These are phyloP conservation scores for Drosophila elegans DNA, from an alignment of 1,140 invertebrate species.

Conservation along the genomic window DNA sequence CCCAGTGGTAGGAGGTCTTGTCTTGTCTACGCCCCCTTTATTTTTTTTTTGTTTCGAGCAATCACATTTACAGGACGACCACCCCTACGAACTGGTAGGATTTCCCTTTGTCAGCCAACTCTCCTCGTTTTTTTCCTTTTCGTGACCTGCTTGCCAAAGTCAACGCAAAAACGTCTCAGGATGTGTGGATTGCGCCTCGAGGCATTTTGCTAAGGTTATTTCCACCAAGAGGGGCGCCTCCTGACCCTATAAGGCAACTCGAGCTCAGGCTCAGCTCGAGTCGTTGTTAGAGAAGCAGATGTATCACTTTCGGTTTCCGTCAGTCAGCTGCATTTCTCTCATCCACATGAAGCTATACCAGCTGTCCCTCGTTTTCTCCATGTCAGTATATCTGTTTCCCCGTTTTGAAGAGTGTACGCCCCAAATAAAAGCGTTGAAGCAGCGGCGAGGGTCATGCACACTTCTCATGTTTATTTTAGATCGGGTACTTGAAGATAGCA, in stretches of 20 bases:
- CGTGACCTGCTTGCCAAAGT: conserved; percentile 78
- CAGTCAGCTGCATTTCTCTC: conserved; percentile 50
- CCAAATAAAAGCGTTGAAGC: conserved; percentile 51
- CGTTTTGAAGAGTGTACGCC: conserved; percentile 46
- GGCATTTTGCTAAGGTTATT: conserved; percentile 34
- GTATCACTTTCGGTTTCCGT: conserved; percentile 73
- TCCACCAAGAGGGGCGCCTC: conserved; percentile 10
- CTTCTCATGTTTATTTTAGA: conserved; percentile 62
- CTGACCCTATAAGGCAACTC: conserved; percentile 33
- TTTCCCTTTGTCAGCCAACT: conserved; percentile 59
- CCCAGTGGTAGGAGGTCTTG: background rate
- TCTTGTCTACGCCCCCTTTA: conserved; percentile 6
- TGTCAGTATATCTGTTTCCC: conserved; percentile 9
- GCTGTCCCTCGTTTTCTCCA: conserved; percentile 13
- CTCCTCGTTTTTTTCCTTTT: conserved; percentile 25
- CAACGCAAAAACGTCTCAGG: conserved; percentile 49
- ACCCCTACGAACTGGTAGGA: conserved; percentile 32
- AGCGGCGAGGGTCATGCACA: conserved; percentile 36
- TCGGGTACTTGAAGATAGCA: conserved; percentile 45
- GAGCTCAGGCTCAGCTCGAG: background rate
- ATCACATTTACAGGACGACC: conserved; percentile 65
- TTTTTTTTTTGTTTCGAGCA: conserved; percentile 31
- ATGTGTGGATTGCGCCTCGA: conserved; percentile 49
- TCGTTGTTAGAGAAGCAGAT: conserved; percentile 64
- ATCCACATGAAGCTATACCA: conserved; percentile 2